A percentile compares a stretch with the other conserved stretches of the same genome.
Conservation (phyloP, 1,140 invertebrate genomes). For the Drosophila bocki region DNA sequence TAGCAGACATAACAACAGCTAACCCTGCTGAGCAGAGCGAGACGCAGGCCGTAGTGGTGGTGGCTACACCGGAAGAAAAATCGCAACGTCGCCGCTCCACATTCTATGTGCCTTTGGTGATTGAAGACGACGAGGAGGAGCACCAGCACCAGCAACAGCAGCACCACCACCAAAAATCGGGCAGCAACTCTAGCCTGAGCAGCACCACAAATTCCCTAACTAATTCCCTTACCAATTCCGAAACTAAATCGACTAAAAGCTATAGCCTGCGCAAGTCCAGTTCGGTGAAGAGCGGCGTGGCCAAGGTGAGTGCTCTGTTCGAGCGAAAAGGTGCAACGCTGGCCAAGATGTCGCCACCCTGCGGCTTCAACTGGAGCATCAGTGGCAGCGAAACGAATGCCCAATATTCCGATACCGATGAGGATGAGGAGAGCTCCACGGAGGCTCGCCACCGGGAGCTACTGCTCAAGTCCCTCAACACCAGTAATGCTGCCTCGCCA, state of each 20-base stretch:
- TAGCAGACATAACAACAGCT: slow-evolving; percentile 7
- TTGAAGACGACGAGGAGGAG: slow-evolving; percentile 74
- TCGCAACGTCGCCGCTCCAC: slow-evolving; percentile 86
- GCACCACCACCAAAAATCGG: slow-evolving; percentile 29
- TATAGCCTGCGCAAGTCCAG: slow-evolving; percentile 57
- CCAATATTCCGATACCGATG: slow-evolving; percentile 68
- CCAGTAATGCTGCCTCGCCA: slow-evolving; percentile 10
- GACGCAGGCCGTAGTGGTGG: slow-evolving; percentile 27
- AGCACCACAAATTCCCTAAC: slow-evolving; percentile 38
- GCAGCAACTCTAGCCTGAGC: slow-evolving; percentile 55
- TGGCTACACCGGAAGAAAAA: slow-evolving; percentile 73
- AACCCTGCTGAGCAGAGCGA: slow-evolving; percentile 37
- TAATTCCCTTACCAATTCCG: slow-evolving; percentile 25
- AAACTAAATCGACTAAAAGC: slow-evolving; percentile 17
- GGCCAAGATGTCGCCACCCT: slow-evolving; percentile 75
- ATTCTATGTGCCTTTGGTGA: slow-evolving; percentile 87
- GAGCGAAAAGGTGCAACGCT: slow-evolving; percentile 51
- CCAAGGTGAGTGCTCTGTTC: slow-evolving; percentile 71
- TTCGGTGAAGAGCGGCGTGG: slow-evolving; percentile 61
- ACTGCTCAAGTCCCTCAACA: slow-evolving; percentile 46
- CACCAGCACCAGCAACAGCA: neutral
- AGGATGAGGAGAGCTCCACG: slow-evolving; percentile 61
- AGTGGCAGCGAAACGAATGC: slow-evolving; percentile 61
- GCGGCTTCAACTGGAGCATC: slow-evolving; percentile 84
- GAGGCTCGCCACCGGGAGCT: slow-evolving; percentile 58